Base-by-base conservation (phyloP, 1,140 invertebrate species). In the Trichonephila inaurata region DNA sequence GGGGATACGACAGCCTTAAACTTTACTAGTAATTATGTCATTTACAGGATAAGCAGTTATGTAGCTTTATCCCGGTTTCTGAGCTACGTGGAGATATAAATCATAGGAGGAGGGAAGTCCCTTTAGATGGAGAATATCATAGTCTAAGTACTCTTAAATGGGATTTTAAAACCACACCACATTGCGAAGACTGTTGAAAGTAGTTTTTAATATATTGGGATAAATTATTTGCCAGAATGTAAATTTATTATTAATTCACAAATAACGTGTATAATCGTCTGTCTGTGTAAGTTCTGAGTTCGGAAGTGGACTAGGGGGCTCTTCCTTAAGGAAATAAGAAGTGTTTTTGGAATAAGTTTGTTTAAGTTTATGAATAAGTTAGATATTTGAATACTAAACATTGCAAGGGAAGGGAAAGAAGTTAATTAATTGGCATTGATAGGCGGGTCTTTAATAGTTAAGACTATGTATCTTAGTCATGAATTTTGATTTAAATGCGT, bases 21-120 rank as follows among this genome's bases (percentile, higher is more conserved):
- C 92, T 93, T 93, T 77, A 44, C 92, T 88, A 93, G 85, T 93
- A 88, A 93, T 93, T 93, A 93, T 81, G 72, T 88, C 92, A 66
- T 88, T 93, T 93, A 93, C 72, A 24, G 66, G 92, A 88, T 93
- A 85, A 85, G 83, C 83, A 85, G 83, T 85, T 85, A 85, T 60
- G 83, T 61, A 85, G 83, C 58, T 85, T 60, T 85, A 61, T 81
- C 44, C 83, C 62, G 24, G 72, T 85, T 72, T 33, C 82, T 81
- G 33, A 61, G 12, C 28, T 64, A 85, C 81, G 90, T 91, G 90
- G 89, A n/a, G 33, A 24, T 33, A 40, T 91, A 82, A 83, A 83
- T 83, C 58, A 83, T 66, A 8, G 7, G 62, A 89, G 19, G 16
- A 19, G 33, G 28, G 2, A 24, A 28, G 24, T 33, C 72, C 14